These are phyloP conservation scores for Sebastes matsubarae DNA, from an alignment of 2,797 vertebrate species.

Conservation along the genomic window DNA sequence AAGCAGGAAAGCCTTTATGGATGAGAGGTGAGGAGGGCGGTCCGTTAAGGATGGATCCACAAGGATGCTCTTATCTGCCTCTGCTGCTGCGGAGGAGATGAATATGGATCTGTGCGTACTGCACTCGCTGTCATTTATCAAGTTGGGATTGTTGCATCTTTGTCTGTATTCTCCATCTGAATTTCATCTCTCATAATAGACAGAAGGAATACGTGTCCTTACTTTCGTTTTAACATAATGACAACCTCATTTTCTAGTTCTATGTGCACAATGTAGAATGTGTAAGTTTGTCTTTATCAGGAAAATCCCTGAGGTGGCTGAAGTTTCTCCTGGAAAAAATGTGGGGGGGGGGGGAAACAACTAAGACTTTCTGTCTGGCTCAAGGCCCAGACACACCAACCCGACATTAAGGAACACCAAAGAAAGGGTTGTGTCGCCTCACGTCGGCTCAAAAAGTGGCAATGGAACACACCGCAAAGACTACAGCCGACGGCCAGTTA, in stretches of 20 bases:
- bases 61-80: background rate
- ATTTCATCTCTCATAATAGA: background rate
- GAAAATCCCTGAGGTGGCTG: background rate
- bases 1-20: background rate
- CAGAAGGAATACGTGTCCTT: background rate
- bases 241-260: background rate
- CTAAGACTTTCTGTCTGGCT: too few relatives aligned
- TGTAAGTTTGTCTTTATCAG: background rate
- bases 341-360: too few relatives aligned
- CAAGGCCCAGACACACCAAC: too few relatives aligned
- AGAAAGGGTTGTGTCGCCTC: too few relatives aligned
- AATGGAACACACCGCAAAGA: too few relatives aligned
- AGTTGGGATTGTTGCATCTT: background rate
- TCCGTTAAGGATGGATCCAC: background rate
- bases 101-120: background rate
- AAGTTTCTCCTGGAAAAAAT: background rate
- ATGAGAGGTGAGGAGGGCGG: background rate
- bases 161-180: background rate
- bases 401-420: too few relatives aligned
- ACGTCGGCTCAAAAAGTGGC: too few relatives aligned
- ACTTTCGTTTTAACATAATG: background rate
- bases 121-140: background rate
- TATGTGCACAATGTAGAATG: background rate
- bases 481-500: too few relatives aligned
- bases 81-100: background rate